A percentile compares a stretch with the other conserved stretches of the same genome.
These are phyloP conservation scores for Magallana ariakensis DNA, from an alignment of 1,140 invertebrate species.

Conservation along the genomic window DNA sequence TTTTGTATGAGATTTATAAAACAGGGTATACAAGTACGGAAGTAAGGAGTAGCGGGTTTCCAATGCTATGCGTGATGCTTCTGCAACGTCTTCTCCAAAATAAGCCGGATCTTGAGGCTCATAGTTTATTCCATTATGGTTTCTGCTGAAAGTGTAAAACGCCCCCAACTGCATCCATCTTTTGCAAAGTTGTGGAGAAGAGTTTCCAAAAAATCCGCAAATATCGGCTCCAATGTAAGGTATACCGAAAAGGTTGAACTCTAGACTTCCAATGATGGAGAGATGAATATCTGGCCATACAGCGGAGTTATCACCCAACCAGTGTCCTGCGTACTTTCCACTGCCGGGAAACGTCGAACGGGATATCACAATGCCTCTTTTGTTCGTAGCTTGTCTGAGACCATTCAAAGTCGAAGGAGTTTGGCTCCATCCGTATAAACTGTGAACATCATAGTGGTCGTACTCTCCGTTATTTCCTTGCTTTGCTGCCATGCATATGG, in stretches of 20 bases:
- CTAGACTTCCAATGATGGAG: constrained; percentile 76
- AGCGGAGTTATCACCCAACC: constrained; percentile 86
- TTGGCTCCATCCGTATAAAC: constrained; percentile 78
- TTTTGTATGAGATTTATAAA: constrained; percentile 70
- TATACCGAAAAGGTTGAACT: constrained; percentile 80
- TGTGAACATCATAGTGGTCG: constrained; percentile 77
- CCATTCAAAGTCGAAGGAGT: constrained; percentile 68
- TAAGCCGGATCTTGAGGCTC: constrained; percentile 73
- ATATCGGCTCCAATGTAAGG: constrained; percentile 78
- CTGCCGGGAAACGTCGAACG: constrained; percentile 90
- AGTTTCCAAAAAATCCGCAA: constrained; percentile 73
- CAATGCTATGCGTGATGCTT: constrained; percentile 69
- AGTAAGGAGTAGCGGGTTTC: constrained; percentile 75
- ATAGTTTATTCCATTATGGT: constrained; percentile 72
- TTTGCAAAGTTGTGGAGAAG: constrained; percentile 70
- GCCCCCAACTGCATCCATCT: constrained; percentile 78
- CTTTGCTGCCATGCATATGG: constrained; percentile 70
- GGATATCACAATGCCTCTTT: constrained; percentile 90
- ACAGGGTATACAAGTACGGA: constrained; percentile 77
- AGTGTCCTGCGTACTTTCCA: constrained; percentile 91
- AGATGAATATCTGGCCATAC: constrained; percentile 66
- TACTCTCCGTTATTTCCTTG: constrained; percentile 66
- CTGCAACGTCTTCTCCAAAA: constrained; percentile 68
- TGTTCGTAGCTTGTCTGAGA: constrained; percentile 73
- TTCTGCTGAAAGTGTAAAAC: constrained; percentile 75